phyloP scores from a whole-genome alignment of 1,140 invertebrate species.

The Brachionus sp. region DNA sequence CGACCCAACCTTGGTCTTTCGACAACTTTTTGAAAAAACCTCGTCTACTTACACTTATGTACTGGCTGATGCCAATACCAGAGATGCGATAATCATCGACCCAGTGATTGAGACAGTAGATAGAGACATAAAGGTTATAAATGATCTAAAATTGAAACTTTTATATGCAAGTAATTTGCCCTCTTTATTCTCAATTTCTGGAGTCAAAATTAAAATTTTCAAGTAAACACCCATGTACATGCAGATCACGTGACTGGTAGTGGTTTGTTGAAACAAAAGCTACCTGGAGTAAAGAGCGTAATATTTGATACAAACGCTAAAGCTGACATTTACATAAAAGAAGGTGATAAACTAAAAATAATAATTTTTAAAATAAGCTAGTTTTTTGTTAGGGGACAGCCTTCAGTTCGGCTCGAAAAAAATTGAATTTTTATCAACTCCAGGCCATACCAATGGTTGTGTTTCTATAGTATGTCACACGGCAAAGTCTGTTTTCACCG shows the following conservation, averaged over 20 bases:
- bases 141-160: constrained; percentile 64
- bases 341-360: constrained; percentile 65
- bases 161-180: constrained; percentile 74
- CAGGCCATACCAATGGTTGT: constrained; percentile 91
- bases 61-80: constrained; percentile 72
- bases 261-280: constrained; percentile 1
- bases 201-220: constrained; percentile 52
- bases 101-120: constrained; percentile 77
- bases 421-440: constrained; percentile 64
- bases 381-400: not conserved
- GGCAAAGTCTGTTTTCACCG: constrained; percentile 83
- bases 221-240: constrained; percentile 93
- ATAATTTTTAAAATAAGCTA: not conserved
- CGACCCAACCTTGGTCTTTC: constrained; percentile 3
- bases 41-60: constrained; percentile 95
- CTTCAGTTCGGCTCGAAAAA: constrained; percentile 65
- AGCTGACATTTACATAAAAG: constrained; percentile 75
- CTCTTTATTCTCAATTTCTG: constrained; percentile 39
- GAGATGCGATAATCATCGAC: constrained; percentile 88
- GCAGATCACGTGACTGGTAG: constrained; percentile 94
- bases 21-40: constrained; percentile 70
- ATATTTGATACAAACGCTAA: constrained; percentile 69
- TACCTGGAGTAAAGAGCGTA: not conserved
- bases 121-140: constrained; percentile 57
- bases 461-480: constrained; percentile 69